Percentiles rank a stretch among this genome's conserved stretches.
Evolutionary conservation across 2,797 vertebrate species (phyloP).

Genomic region (Syndactyla subalaris): DNA sequence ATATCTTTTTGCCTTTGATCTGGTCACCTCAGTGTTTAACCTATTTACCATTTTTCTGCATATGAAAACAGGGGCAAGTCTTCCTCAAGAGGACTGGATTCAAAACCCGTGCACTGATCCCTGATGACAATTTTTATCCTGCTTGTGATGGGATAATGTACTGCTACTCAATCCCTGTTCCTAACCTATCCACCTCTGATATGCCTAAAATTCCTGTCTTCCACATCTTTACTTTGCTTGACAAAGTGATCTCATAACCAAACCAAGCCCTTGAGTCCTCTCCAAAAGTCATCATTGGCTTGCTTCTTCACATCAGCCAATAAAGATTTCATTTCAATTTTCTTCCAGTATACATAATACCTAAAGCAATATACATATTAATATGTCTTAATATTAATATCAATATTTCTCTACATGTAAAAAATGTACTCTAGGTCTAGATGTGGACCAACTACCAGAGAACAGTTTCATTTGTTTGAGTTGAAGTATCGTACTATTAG

Average conservation of each 20-base stretch:
- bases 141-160: neutral
- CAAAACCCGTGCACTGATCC: neutral
- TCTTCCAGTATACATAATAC: neutral
- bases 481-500: neutral
- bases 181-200: neutral
- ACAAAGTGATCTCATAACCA: neutral
- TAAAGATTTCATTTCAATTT: neutral
- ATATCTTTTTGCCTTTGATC: neutral
- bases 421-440: neutral
- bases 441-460: neutral
- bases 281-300: neutral
- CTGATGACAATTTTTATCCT: neutral
- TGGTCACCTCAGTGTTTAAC: neutral
- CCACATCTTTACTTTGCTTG: neutral
- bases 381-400: neutral
- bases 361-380: neutral
- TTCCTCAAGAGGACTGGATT: neutral
- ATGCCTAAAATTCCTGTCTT: neutral
- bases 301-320: neutral
- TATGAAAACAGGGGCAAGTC: neutral
- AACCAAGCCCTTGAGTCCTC: neutral
- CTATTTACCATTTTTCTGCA: neutral
- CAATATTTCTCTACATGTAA: neutral
- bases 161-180: neutral
- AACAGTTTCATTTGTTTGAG: neutral